Evolutionary conservation across 2,888 invertebrate species (phyloP), one percentile per base, ranked within the genome.

Genomic region (Aphodius sticticus): DNA sequence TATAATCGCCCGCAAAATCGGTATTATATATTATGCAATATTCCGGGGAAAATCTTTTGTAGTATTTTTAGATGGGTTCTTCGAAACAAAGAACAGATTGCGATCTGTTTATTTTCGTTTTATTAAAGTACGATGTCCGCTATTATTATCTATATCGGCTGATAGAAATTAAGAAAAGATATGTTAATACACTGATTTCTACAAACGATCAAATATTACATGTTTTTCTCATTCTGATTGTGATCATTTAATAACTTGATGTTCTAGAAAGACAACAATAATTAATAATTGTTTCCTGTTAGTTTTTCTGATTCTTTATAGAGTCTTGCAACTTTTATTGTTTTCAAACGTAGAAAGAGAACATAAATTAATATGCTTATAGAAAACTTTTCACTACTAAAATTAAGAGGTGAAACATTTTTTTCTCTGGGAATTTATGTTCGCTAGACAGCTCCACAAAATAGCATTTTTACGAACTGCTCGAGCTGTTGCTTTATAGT

Each of bases 381-480:
- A 26, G 26, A 53, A 53, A 53, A 53, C 53, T 53, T 2, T 53
- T 53, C 12, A 3, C 53, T 53, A 12, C 12, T 53, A 53, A 53
- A 53, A 53, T 12, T 53, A 5, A 12, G 53, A 53, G 53, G 53
- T 53, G 53, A 53, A 53, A 53, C 53, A 53, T 53, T 53, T 53
- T 53, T 53, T 53, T 12, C 53, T 53, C 3, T 5, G 53, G 9
- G 53, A 53, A 53, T 53, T 53, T 53, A 53, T 53, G 53, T 53
- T 53, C 53, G 9, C 12, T 2, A 53, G 53, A 53, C 53, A 53
- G 53, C 9, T 53, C 53, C 12, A 53, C 53, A 53, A 53, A 53
- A 53, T 53, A 53, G 53, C 53, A 53, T 53, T 53, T 53, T 53
- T 53, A 53, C 53, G 53, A 53, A 53, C 53, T 53, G 53, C 53